Evolutionary conservation across 2,113 vertebrate genomes (phyloP), one percentile per base, ranked within the genome.

Genomic region (Ciconia maguari): DNA sequence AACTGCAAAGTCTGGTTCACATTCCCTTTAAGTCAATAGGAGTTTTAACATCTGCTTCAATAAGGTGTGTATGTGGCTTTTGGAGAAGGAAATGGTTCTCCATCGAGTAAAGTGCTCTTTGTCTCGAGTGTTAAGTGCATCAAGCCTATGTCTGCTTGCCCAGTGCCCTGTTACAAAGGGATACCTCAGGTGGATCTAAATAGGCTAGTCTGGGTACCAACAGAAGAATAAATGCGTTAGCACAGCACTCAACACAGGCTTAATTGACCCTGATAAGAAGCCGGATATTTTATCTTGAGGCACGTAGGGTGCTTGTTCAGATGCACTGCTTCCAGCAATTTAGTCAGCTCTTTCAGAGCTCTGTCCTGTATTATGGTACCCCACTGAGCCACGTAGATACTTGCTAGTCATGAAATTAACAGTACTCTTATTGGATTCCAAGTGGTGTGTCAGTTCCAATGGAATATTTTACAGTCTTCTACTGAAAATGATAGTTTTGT

Each of bases 401-500:
- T 29, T 38, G 20, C 8, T 70, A 26, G 20, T 52, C 29, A 54
- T 12, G 29, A 86, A 42, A 80, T 83, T 69, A 62, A 61, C 10
- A 48, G 22, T 12, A 22, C 4, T 66, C 8, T 61, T 71, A 54
- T 2, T 74, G 24, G 24, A 86, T 64, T 83, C 29, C 24, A 52
- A 34, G 6, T 34, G 10, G 2, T 78, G 25, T 5, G 3, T 16
- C 19, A 16, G 8, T 84, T 93, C 46, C 16, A 4, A 42, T 18
- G 15, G 16, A 87, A 44, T 86, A 70, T 55, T 91, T 90, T 66
- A 48, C 5, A 60, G 10, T 51, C 5, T 16, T 77, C 34, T 88
- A 12, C 22, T 29, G 65, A 79, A 91, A 87, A 42, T 52, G 1
- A 22, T 25, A 13, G 1, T 0, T 8, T 46, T 54, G 2, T 0